Base-by-base conservation (phyloP, 2,797 vertebrate genomes). In the Nothura maculosa region DNA sequence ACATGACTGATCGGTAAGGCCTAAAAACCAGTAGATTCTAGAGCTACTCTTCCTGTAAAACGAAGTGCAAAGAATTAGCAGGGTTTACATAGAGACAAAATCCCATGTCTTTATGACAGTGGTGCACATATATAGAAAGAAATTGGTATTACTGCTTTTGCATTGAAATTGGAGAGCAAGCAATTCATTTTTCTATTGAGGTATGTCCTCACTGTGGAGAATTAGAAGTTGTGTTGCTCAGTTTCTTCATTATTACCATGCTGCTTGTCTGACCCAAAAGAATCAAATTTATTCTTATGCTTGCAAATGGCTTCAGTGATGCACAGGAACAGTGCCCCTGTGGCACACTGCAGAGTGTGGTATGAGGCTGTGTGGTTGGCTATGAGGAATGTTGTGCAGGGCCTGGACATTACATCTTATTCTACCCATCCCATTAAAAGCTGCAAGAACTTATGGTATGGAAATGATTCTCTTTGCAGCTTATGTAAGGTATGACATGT, bases 251-350 rank as follows among this genome's bases (percentile, higher is more conserved):
- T 69, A 30, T 50, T n/a, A 27, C 42, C 16, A 45, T 2, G 19
- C 76, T 6, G 13, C 14, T 73, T 34, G 76, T n/a, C 17, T 60
- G 5, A 69, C 66, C 16, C 70, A 52, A 36, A 84, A 57, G 57
- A 91, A 66, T n/a, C 43, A 6, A 8, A 2, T 19, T 50, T 14
- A 58, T 70, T 4, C 36, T 87, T 50, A 20, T 48, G 19, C 1
- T 7, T 36, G 9, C 0, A 3, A 38, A 8, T 73, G 14, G 3
- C 13, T 8, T 42, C 20, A 27, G 0, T 30, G 48, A 11, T 43
- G 34, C 1, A 1, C 0, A 32, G 60, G 60, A 38, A 12, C 30
- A 47, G 43, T 43, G 30, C 17, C 6, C 6, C 9, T 76, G 24
- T 38, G 47, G 43, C 34, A 50, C 34, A 50, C 18, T 30, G 42